These are phyloP conservation scores for Chroicocephalus ridibundus DNA, from an alignment of 2,113 vertebrate genomes.

Conservation along the genomic window DNA sequence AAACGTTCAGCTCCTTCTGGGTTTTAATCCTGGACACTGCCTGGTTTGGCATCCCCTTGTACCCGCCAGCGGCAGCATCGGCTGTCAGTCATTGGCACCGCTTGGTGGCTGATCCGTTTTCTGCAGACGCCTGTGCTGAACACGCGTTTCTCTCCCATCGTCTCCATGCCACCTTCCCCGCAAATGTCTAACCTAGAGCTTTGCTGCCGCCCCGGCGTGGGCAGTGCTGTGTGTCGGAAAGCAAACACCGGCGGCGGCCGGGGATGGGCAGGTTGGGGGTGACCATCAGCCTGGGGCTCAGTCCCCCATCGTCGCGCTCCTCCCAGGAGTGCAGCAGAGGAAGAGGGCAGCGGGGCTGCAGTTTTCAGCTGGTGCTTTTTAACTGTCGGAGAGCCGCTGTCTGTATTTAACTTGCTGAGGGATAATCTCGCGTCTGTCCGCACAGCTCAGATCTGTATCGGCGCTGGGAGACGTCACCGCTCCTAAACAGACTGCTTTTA, in stretches of 20 bases:
- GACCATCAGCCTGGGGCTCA: neutral
- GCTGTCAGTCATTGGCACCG: neutral
- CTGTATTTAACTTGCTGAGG: neutral
- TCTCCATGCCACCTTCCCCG: accelerated
- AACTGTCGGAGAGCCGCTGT: neutral
- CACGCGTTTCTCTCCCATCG: neutral
- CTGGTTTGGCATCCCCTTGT: neutral
- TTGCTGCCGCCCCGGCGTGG: accelerated
- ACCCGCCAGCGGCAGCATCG: accelerated
- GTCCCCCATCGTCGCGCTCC: accelerated
- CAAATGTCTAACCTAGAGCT: neutral
- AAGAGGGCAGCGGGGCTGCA: neutral
- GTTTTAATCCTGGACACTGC: neutral
- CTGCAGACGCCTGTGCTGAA: neutral
- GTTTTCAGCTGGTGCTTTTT: neutral
- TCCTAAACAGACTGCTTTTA: slow-evolving; percentile 58
- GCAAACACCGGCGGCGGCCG: accelerated
- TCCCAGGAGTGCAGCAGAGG: neutral
- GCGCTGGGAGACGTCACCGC: neutral
- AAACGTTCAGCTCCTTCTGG: neutral
- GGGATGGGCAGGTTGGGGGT: neutral
- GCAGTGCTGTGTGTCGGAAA: neutral
- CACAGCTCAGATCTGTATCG: neutral
- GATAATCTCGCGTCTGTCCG: neutral
- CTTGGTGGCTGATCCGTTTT: neutral